Percentiles rank a stretch among this genome's conserved stretches.
phyloP scores from a whole-genome alignment of 2,113 vertebrate genomes.

The Nanger granti region DNA sequence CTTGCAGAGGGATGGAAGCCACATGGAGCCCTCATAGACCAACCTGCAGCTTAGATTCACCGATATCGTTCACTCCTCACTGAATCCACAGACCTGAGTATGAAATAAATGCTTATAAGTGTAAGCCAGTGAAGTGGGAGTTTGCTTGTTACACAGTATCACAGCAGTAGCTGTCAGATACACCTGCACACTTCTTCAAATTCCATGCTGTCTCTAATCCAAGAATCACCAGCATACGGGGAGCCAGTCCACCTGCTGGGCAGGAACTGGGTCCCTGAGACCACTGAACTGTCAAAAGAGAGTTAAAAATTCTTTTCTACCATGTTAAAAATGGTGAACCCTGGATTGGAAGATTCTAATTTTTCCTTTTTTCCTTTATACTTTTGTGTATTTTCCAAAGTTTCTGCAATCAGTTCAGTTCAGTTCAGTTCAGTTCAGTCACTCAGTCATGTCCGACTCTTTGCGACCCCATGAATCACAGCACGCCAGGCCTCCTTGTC shows the following conservation, averaged over 20 bases:
- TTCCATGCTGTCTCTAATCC: neutral
- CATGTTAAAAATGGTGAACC: neutral
- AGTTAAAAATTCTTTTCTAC: no score
- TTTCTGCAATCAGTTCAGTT: neutral
- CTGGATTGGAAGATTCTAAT: neutral
- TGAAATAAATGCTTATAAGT: neutral
- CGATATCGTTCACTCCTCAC: neutral
- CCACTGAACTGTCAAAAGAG: no score
- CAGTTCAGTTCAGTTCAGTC: no score
- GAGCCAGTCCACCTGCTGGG: neutral
- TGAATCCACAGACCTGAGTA: neutral
- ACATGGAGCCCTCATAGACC: neutral
- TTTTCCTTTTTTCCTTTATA: neutral
- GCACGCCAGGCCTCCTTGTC: no score
- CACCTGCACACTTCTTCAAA: no score
- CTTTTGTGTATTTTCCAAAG: neutral
- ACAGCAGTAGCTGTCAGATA: neutral
- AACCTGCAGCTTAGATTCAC: neutral
- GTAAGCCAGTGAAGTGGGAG: neutral
- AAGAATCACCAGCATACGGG: neutral
- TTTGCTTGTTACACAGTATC: neutral
- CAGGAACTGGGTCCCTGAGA: neutral
- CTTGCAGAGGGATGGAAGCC: neutral
- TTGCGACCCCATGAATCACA: no score
- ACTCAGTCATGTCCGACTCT: no score